A percentile compares a stretch with the other conserved stretches of the same genome.
Conservation (phyloP, 2,888 invertebrate species). For the Meta bourneti region DNA sequence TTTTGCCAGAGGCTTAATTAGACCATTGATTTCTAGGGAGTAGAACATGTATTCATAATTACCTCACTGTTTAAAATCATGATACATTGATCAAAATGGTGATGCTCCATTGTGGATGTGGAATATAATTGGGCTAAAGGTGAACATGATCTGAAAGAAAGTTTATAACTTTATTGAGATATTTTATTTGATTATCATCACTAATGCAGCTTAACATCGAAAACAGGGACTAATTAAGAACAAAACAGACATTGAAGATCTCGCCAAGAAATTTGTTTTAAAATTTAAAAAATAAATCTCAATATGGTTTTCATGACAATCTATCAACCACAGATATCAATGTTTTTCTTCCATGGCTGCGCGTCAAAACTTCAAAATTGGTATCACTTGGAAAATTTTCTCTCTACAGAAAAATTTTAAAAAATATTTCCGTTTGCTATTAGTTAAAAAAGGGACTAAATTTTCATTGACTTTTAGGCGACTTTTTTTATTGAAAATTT, state of each 20-base stretch:
- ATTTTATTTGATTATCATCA: background rate
- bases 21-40: too few relatives aligned
- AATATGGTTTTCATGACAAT: too few relatives aligned
- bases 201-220: background rate
- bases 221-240: background rate
- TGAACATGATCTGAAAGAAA: slow-evolving; percentile 88
- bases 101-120: slow-evolving; percentile 97
- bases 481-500: too few relatives aligned
- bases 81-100: slow-evolving; percentile 97
- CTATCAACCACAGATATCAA: too few relatives aligned
- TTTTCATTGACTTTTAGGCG: background rate
- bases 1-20: too few relatives aligned
- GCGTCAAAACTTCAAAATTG: too few relatives aligned
- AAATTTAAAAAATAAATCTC: background rate
- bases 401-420: too few relatives aligned
- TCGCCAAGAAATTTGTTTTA: background rate
- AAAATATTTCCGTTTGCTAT: too few relatives aligned
- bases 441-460: too few relatives aligned
- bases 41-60: slow-evolving; percentile 55
- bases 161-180: background rate
- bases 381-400: too few relatives aligned
- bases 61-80: slow-evolving; percentile 96
- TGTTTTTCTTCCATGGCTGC: too few relatives aligned
- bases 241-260: background rate
- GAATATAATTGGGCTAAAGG: slow-evolving; percentile 94